Evolutionary conservation across 2,797 vertebrate species (phyloP), one percentile per base, ranked within the genome.

Genomic region (Diceros bicornis): DNA sequence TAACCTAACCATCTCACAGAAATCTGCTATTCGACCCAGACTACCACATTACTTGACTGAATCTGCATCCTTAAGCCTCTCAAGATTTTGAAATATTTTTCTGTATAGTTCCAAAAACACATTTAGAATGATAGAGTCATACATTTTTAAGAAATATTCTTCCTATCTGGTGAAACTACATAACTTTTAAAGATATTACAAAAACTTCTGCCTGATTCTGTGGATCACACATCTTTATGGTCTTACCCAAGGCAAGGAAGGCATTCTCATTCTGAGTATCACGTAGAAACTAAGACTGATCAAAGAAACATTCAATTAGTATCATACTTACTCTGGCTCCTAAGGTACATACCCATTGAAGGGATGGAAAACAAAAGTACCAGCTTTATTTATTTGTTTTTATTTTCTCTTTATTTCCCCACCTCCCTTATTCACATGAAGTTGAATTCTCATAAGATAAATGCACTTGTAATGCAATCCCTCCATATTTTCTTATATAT

Each of bases 31-130:
- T 86, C 44, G 37, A 52, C 4, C 37, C 37, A 69, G 55, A 74
- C 34, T 37, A 41, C 34, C 37, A 34, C 32, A 34, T 71, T 64
- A 57, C 37, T 81, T 86, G 25, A 68, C 34, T 71, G 37, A 72
- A 57, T 92, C 66, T 72, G 7, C 17, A 59, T 2, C 1, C 32
- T 71, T 52, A 82, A 57, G 61, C n/a, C 52, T 69, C 79, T 86
- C 50, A 81, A 82, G 79, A 71, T 82, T 81, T 96, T 92, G 32
- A 77, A 81, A 69, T 69, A 32, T 41, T 62, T 92, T 92, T 86
- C 44, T 71, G 5, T 23, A 37, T 50, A 37, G 68, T 86, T 82
- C 23, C 72, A 94, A 77, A 92, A 77, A 32, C 64, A 68, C 41
- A 64, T 62, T 89, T 81, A 72, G 32, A 91, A 81, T 81, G 25